phyloP scores from a whole-genome alignment of 2,797 vertebrate genomes.

The Tenualosa ilisha region DNA sequence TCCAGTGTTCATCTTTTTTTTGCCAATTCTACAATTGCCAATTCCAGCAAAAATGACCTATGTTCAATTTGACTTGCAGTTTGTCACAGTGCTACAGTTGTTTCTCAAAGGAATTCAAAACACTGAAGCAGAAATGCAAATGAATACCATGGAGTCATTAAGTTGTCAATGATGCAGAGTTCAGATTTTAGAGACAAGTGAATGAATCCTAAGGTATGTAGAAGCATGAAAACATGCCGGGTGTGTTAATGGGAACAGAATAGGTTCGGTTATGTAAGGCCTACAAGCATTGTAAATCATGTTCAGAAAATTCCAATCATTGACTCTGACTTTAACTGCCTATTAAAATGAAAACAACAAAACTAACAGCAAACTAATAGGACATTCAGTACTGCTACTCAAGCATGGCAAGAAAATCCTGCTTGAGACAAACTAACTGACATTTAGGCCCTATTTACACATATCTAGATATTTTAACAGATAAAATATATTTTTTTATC shows the following conservation, averaged over 20 bases:
- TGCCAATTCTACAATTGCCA: too few relatives aligned
- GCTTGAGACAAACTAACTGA: not conserved
- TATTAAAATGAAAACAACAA: not conserved
- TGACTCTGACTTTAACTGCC: not conserved
- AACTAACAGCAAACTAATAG: not conserved
- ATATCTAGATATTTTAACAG: too few relatives aligned
- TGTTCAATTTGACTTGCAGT: not conserved
- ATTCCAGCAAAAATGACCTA: not conserved
- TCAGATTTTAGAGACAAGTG: not conserved
- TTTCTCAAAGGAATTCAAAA: not conserved
- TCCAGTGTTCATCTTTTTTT: not conserved
- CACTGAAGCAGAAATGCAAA: not conserved
- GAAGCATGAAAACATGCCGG: not conserved
- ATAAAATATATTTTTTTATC: too few relatives aligned
- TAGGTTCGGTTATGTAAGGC: not conserved
- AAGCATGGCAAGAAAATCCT: too few relatives aligned
- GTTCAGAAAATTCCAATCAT: not conserved
- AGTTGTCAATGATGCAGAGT: not conserved
- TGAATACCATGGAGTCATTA: not conserved
- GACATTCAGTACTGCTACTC: not conserved
- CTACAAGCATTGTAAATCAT: not conserved
- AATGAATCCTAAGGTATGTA: not conserved
- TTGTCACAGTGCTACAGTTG: not conserved
- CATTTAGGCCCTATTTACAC: not conserved
- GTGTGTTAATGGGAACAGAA: not conserved